phyloP scores from a whole-genome alignment of 2,888 invertebrate species.

The Drosophila histrio region DNA sequence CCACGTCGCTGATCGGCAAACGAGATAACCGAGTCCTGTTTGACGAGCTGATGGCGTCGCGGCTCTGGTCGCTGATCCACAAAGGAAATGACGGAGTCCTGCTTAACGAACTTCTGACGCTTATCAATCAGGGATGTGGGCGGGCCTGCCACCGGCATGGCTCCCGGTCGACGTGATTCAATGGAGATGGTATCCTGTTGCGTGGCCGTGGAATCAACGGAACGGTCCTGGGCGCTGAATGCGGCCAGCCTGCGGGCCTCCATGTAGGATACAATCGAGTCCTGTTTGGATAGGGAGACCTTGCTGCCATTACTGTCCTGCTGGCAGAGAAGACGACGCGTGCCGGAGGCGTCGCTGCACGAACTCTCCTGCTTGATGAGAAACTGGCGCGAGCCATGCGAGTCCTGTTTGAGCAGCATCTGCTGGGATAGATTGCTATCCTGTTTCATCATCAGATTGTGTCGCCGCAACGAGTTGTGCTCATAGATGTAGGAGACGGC shows the following conservation, averaged over 20 bases:
- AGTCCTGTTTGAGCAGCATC: constrained; percentile 84
- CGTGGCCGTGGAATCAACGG: constrained; percentile 77
- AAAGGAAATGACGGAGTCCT: constrained; percentile 84
- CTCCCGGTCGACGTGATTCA: constrained; percentile 63
- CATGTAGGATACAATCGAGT: constrained; percentile 84
- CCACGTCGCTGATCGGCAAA: constrained; percentile 84
- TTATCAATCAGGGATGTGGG: constrained; percentile 79
- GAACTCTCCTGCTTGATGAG: constrained; percentile 84
- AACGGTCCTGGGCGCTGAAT: constrained; percentile 64
- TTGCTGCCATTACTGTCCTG: constrained; percentile 84
- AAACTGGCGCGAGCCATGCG: constrained; percentile 84
- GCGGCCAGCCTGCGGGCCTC: constrained; percentile 80
- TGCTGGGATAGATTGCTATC: constrained; percentile 84
- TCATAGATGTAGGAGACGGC: constrained; percentile 86
- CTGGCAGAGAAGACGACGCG: constrained; percentile 81
- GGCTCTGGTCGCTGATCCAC: constrained; percentile 84
- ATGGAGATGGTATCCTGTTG: constrained; percentile 83
- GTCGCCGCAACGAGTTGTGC: constrained; percentile 82
- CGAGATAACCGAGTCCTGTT: constrained; percentile 84
- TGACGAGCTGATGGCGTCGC: constrained; percentile 83
- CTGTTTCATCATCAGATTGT: constrained; percentile 83
- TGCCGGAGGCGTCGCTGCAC: constrained; percentile 83
- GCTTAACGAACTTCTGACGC: constrained; percentile 83
- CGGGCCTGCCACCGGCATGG: constrained; percentile 40
- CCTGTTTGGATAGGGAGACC: constrained; percentile 83